These are phyloP conservation scores for Cyrtonyx montezumae DNA, from an alignment of 2,113 vertebrate species.

Conservation along the genomic window DNA sequence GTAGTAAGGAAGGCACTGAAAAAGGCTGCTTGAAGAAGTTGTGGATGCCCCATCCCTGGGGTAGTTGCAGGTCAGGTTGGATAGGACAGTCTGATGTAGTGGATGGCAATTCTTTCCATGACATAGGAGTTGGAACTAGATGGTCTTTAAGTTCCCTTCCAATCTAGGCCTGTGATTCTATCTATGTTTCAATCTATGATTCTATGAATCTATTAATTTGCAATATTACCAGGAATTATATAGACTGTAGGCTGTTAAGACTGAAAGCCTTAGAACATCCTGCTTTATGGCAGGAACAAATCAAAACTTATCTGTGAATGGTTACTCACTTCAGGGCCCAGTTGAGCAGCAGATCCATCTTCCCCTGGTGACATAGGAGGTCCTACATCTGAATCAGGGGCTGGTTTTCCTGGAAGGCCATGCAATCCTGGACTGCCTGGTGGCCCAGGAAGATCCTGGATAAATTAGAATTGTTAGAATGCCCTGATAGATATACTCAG, in stretches of 20 bases:
- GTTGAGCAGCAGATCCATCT: slow-evolving; percentile 82
- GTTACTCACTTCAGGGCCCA: slow-evolving; percentile 83
- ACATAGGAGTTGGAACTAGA: too few species aligned
- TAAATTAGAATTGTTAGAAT: slow-evolving; percentile 38
- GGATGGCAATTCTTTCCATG: too few species aligned
- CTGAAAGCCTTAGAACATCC: not conserved
- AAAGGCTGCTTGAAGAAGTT: too few species aligned
- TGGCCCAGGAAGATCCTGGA: slow-evolving; percentile 85
- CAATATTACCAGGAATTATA: not conserved
- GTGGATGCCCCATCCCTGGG: too few species aligned
- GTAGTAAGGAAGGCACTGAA: too few species aligned
- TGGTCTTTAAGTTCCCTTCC: too few species aligned
- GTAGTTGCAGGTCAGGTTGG: too few species aligned
- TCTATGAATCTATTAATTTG: not conserved
- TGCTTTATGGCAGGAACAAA: not conserved
- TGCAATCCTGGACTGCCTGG: slow-evolving; percentile 81
- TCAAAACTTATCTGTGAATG: not conserved
- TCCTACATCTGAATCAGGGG: slow-evolving; percentile 72
- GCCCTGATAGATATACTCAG: not conserved
- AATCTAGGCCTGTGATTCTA: too few species aligned
- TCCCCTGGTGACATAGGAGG: slow-evolving; percentile 80
- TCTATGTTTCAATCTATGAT: too few species aligned
- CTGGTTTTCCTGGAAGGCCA: slow-evolving; percentile 82
- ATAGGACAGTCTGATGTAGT: too few species aligned
- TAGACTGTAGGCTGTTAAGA: not conserved